phyloP scores from a whole-genome alignment of 2,888 invertebrate species.

The Acrobasis consociella region DNA sequence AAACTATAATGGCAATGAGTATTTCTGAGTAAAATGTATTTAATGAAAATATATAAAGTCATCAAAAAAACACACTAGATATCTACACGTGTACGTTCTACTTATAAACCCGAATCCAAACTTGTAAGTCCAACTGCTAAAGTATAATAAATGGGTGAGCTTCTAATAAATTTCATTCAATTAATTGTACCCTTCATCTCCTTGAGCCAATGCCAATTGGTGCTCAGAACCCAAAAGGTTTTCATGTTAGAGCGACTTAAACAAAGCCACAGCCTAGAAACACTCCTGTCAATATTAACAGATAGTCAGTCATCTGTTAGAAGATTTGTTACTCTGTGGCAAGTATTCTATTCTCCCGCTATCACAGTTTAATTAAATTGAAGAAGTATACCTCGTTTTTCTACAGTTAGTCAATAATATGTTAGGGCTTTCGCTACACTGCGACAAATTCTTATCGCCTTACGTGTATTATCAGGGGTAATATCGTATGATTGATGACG shows the following conservation, averaged over 20 bases:
- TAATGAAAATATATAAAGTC: too few species aligned
- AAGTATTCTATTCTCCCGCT: slow-evolving; percentile 4
- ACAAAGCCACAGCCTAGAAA: neutral
- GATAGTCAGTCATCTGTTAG: neutral
- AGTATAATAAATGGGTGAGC: neutral
- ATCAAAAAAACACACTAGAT: neutral
- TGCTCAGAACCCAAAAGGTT: neutral
- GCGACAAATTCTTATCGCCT: slow-evolving; percentile 12
- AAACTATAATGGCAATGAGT: too few species aligned
- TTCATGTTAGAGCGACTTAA: neutral
- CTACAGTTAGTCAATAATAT: neutral
- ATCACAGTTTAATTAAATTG: neutral
- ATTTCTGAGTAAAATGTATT: too few species aligned
- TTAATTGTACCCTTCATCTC: slow-evolving; percentile 8
- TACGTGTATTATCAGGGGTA: slow-evolving; percentile 34
- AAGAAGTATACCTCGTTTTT: neutral
- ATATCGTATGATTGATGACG: slow-evolving; percentile 58
- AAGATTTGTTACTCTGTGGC: slow-evolving; percentile 9
- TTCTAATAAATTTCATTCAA: neutral
- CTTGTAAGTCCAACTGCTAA: slow-evolving; percentile 1
- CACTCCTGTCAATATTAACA: neutral
- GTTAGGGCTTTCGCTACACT: neutral
- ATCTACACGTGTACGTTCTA: neutral
- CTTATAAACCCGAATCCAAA: neutral
- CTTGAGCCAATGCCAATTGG: slow-evolving; percentile 1